Evolutionary conservation across 1,140 invertebrate genomes (phyloP).

Genomic region (Metaphire vulgaris): DNA sequence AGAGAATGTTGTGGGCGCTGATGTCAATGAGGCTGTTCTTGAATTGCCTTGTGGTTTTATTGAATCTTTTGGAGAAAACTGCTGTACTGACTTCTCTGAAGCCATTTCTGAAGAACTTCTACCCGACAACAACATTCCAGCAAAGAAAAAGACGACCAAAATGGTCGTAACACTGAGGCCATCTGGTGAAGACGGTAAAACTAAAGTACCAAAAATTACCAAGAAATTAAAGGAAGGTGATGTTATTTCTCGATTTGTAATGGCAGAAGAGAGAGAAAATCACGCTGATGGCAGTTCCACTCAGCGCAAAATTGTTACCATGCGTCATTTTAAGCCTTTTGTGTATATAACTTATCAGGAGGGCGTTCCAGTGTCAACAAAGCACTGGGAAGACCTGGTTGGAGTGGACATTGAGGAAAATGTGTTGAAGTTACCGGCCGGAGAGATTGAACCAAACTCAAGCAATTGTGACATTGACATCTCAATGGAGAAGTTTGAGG

Average conservation of each 20-base stretch:
- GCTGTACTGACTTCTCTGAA: background rate
- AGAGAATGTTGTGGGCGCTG: background rate
- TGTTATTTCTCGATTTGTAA: background rate
- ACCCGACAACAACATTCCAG: background rate
- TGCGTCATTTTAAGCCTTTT: background rate
- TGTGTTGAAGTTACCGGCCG: conserved; percentile 15
- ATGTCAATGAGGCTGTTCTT: background rate
- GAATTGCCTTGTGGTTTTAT: background rate
- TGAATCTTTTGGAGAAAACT: background rate
- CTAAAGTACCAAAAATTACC: background rate
- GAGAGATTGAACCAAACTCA: conserved; percentile 7
- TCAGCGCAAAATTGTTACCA: background rate
- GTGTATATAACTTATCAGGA: background rate
- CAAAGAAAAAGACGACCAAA: background rate
- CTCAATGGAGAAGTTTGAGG: background rate
- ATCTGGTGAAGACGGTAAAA: background rate
- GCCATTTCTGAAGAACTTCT: background rate
- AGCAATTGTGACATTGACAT: background rate
- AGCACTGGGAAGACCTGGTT: background rate
- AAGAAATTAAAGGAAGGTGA: background rate
- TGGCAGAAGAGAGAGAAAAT: background rate
- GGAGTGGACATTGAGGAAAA: conserved; percentile 17
- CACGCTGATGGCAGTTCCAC: background rate
- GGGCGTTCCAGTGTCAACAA: background rate
- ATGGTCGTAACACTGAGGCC: background rate